Percentiles rank a stretch among this genome's conserved stretches.
Conservation (phyloP, 1,140 invertebrate genomes). For the Diachasma alloeum region DNA sequence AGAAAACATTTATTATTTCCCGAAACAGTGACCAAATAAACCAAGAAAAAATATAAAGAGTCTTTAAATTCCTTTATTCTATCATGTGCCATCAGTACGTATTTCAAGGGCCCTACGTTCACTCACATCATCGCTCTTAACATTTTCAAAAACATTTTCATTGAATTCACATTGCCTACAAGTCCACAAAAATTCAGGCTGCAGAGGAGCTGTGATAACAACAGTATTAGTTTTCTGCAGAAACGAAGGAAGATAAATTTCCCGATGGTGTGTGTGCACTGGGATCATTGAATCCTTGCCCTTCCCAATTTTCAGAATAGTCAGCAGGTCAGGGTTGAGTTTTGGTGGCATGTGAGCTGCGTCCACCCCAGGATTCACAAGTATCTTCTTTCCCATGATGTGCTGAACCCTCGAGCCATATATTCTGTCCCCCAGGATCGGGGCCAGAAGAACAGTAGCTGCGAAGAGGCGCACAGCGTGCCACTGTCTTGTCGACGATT, state of each 20-base stretch:
- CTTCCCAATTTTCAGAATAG: conserved; percentile 30
- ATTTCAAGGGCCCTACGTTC: background rate
- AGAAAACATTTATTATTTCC: too few species aligned
- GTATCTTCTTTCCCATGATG: conserved; percentile 49
- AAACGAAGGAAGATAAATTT: conserved; percentile 41
- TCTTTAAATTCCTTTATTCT: conserved; percentile 8
- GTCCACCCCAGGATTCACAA: conserved; percentile 50
- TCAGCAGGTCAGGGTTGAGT: conserved; percentile 40
- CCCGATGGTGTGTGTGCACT: conserved; percentile 55
- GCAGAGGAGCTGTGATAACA: conserved; percentile 51
- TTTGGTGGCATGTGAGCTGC: conserved; percentile 34
- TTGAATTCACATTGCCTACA: conserved; percentile 46
- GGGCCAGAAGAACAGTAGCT: conserved; percentile 51
- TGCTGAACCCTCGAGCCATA: conserved; percentile 54
- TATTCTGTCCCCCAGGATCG: conserved; percentile 62
- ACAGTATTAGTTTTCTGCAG: conserved; percentile 35
- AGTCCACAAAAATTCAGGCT: conserved; percentile 57
- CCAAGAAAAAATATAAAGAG: conserved; percentile 15
- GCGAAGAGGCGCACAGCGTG: conserved; percentile 58
- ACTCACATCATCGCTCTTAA: background rate
- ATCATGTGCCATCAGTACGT: conserved; percentile 9
- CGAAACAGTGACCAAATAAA: conserved; percentile 4
- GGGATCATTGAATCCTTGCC: conserved; percentile 52
- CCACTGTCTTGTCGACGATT: conserved; percentile 44
- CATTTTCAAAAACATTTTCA: conserved; percentile 1